Percentiles rank a stretch among this genome's conserved stretches.
These are phyloP conservation scores for Caenorhabditis sulstoni DNA, from an alignment of 2,888 invertebrate species.

Conservation along the genomic window DNA sequence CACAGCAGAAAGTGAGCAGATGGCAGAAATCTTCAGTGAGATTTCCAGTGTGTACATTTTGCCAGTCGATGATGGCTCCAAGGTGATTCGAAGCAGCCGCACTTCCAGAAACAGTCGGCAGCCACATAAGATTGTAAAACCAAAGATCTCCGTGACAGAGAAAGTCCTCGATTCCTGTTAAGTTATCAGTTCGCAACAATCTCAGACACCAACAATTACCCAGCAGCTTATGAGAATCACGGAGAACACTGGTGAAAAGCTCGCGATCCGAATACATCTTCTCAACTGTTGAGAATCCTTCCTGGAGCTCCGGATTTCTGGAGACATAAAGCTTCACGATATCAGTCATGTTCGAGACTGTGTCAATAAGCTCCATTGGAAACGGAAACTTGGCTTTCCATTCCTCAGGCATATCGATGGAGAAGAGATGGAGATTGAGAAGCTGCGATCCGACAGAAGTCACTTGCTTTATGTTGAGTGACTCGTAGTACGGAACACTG, in stretches of 20 bases:
- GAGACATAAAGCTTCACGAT: slow-evolving; percentile 55
- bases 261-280: slow-evolving; percentile 48
- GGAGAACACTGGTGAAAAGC: slow-evolving; percentile 34
- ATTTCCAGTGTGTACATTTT: slow-evolving; percentile 64
- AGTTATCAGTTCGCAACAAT: background rate
- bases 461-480: slow-evolving; percentile 57
- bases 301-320: slow-evolving; percentile 42
- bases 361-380: slow-evolving; percentile 61
- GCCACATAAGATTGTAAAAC: slow-evolving; percentile 68
- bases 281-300: slow-evolving; percentile 41
- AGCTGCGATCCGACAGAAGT: slow-evolving; percentile 54
- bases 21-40: slow-evolving; percentile 65
- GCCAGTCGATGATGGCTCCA: slow-evolving; percentile 68
- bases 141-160: slow-evolving; percentile 69
- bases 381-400: slow-evolving; percentile 55
- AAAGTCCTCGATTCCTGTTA: slow-evolving; percentile 59
- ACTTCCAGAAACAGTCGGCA: slow-evolving; percentile 36
- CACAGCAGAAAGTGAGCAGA: slow-evolving; percentile 65
- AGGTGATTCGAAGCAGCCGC: slow-evolving; percentile 54
- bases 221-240: slow-evolving; percentile 54
- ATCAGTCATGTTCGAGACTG: slow-evolving; percentile 56
- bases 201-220: slow-evolving; percentile 4
- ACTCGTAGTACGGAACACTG: slow-evolving; percentile 63
- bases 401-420: slow-evolving; percentile 39
- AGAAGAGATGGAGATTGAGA: slow-evolving; percentile 57